Conservation (phyloP, 2,797 vertebrate species). For the Chrysolophus pictus region DNA sequence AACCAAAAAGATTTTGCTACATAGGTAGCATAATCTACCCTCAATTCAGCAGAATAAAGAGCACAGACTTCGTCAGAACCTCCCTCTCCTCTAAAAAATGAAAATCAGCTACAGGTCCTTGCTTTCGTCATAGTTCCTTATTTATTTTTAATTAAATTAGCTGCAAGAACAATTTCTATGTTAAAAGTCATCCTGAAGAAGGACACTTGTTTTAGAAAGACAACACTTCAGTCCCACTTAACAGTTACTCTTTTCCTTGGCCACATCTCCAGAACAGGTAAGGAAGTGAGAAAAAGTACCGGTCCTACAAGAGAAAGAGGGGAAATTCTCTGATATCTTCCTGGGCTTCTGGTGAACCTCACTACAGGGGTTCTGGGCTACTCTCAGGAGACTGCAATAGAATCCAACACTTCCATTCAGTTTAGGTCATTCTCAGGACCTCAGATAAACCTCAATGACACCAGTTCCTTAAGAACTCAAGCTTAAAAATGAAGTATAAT, state of each 20-base stretch:
- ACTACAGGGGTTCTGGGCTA: accelerated
- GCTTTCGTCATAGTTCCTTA: neutral
- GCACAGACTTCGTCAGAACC: neutral
- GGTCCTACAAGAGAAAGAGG: neutral
- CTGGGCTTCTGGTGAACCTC: neutral
- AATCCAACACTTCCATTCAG: neutral
- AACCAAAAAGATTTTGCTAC: neutral
- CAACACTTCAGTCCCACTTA: neutral
- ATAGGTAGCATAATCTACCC: neutral
- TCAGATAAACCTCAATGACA: neutral
- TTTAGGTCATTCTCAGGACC: neutral
- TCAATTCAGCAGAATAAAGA: neutral
- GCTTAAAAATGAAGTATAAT: neutral
- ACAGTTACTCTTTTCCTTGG: neutral
- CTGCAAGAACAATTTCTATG: neutral
- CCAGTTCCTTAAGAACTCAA: neutral
- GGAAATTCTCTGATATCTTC: neutral
- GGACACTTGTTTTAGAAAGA: neutral
- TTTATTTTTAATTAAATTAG: neutral
- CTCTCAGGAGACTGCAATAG: neutral
- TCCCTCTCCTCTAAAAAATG: neutral
- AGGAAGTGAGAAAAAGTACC: neutral
- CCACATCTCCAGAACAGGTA: neutral
- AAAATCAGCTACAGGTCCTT: neutral
- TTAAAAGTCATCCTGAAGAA: neutral